These are phyloP conservation scores for Calephelis perditalis DNA, from an alignment of 2,888 invertebrate species.

Conservation along the genomic window DNA sequence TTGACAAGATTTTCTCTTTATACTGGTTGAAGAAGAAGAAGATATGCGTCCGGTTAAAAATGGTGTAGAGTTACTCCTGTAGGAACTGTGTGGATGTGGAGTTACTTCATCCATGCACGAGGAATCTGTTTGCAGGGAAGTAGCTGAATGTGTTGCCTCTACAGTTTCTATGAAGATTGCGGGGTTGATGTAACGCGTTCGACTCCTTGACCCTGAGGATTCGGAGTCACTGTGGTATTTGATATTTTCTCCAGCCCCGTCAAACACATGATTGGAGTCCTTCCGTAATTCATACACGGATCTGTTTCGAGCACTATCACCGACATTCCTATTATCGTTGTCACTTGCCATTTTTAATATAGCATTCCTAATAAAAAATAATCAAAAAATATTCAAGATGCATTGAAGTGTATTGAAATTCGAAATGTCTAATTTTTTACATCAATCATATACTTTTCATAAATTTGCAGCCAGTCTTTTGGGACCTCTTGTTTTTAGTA, in stretches of 20 bases:
- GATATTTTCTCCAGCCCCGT: constrained; percentile 65
- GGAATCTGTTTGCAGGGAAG: constrained; percentile 54
- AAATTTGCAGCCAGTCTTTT: not conserved
- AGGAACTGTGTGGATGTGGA: constrained; percentile 64
- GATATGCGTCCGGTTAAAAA: constrained; percentile 58
- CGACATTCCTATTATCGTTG: constrained; percentile 52
- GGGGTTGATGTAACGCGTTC: constrained; percentile 77
- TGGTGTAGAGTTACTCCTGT: constrained; percentile 66
- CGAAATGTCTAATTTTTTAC: constrained; percentile 2
- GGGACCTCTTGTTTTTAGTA: no score
- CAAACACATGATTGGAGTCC: constrained; percentile 59
- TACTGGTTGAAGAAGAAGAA: constrained; percentile 49
- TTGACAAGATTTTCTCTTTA: constrained; percentile 61
- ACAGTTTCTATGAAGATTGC: constrained; percentile 79
- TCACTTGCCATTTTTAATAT: constrained; percentile 46
- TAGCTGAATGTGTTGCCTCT: constrained; percentile 58
- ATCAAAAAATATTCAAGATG: not conserved
- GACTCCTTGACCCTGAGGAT: constrained; percentile 55
- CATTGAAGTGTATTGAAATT: constrained; percentile 1
- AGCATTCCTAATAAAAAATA: not conserved
- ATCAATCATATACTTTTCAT: not conserved
- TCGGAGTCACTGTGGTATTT: constrained; percentile 67
- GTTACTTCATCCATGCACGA: constrained; percentile 55
- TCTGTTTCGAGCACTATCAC: constrained; percentile 55
- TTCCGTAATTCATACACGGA: constrained; percentile 40